phyloP scores from a whole-genome alignment of 30 jellyfish, hydroid and myxozoan species.

The Aurelia coerulea region DNA sequence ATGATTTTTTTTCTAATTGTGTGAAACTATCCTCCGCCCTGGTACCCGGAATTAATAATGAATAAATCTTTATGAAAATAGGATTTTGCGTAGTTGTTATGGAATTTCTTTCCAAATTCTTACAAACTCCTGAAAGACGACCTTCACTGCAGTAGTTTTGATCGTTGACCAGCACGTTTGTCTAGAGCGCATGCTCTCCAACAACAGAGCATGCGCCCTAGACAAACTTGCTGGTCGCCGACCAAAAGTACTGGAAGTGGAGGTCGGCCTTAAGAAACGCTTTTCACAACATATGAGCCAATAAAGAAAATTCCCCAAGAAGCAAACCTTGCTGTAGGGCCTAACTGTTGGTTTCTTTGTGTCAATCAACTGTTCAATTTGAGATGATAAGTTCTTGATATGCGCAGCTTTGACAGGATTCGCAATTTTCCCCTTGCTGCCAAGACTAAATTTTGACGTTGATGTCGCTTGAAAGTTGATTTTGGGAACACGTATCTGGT shows the following conservation, averaged over 20 bases:
- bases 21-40: too few species aligned
- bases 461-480: slow-evolving; percentile 83
- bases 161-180: too few species aligned
- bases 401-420: slow-evolving; percentile 63
- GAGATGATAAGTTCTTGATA: slow-evolving; percentile 51
- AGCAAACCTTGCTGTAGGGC: slow-evolving; percentile 26
- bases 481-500: slow-evolving; percentile 64
- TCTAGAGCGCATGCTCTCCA: too few species aligned
- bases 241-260: too few species aligned
- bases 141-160: too few species aligned
- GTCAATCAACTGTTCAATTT: slow-evolving; percentile 54
- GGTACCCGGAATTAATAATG: too few species aligned
- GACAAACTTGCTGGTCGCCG: too few species aligned
- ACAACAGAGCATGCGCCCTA: not conserved
- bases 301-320: not conserved
- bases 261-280: not conserved
- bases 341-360: slow-evolving; percentile 36
- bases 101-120: too few species aligned
- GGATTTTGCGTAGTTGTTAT: too few species aligned
- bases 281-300: not conserved
- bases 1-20: too few species aligned
- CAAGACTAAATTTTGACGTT: slow-evolving; percentile 74
- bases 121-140: too few species aligned
- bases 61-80: too few species aligned
- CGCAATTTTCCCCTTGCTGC: slow-evolving; percentile 34